A percentile compares a stretch with the other conserved stretches of the same genome.
Evolutionary conservation across 2,113 vertebrate genomes (phyloP).

Genomic region (Cricetomys ansorgei): DNA sequence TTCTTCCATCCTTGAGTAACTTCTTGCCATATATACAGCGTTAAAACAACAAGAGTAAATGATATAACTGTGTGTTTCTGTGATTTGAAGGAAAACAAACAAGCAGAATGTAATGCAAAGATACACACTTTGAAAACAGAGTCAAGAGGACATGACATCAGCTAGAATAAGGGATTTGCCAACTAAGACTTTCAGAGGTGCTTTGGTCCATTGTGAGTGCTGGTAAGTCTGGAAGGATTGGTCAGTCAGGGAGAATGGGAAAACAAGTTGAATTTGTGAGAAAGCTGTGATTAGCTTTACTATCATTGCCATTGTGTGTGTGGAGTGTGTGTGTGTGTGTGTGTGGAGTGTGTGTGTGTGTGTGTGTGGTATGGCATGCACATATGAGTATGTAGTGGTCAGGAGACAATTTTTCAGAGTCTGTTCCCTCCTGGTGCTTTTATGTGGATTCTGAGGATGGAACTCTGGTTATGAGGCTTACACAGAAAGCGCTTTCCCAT

Average conservation of each 20-base stretch:
- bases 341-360: neutral
- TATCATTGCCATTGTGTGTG: neutral
- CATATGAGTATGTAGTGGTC: neutral
- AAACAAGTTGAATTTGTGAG: neutral
- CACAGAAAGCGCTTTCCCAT: too few species aligned
- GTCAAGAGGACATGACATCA: accelerated
- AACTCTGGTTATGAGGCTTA: neutral
- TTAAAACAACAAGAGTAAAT: neutral
- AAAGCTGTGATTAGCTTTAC: accelerated
- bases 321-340: neutral
- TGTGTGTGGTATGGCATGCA: neutral
- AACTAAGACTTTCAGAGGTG: too few species aligned
- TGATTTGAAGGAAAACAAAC: neutral
- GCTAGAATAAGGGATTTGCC: neutral
- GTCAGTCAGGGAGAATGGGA: neutral
- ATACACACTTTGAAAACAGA: neutral
- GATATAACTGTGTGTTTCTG: neutral
- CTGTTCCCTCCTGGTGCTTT: neutral
- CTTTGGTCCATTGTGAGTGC: accelerated
- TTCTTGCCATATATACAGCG: neutral
- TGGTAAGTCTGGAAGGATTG: accelerated
- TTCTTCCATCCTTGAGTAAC: neutral
- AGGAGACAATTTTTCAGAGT: neutral
- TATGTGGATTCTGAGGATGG: neutral
- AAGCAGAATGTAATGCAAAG: neutral